phyloP scores from a whole-genome alignment of 1,140 invertebrate genomes.

The Diploscapter pachys region DNA sequence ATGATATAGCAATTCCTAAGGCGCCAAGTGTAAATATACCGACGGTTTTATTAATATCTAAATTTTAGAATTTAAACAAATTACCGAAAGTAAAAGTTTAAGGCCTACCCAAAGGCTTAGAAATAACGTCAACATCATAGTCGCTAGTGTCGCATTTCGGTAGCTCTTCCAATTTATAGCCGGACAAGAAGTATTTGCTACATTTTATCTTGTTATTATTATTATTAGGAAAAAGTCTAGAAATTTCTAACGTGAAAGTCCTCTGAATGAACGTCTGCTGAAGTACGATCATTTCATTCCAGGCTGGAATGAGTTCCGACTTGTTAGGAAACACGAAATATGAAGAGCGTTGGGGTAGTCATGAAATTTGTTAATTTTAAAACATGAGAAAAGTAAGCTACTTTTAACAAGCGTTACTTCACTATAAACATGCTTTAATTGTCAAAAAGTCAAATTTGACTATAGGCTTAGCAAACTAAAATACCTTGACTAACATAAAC shows the following conservation, averaged over 20 bases:
- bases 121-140: not conserved
- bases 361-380: not conserved
- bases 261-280: constrained; percentile 29
- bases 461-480: too few relatives aligned
- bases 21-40: constrained; percentile 22
- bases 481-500: constrained; percentile 24
- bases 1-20: constrained; percentile 2
- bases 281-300: constrained; percentile 20
- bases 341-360: constrained; percentile 21
- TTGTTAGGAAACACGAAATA: constrained; percentile 26
- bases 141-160: constrained; percentile 25
- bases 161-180: constrained; percentile 22
- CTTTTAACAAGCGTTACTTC: not conserved
- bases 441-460: not conserved
- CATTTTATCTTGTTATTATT: not conserved
- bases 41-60: constrained; percentile 16
- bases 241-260: constrained; percentile 10
- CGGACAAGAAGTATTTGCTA: constrained; percentile 7
- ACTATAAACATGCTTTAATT: not conserved
- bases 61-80: not conserved
- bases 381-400: not conserved
- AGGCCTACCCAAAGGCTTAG: constrained; percentile 14
- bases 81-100: not conserved
- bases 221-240: not conserved
- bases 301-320: constrained; percentile 1